Evolutionary conservation across 2,797 vertebrate genomes (phyloP).

Genomic region (Betta splendens): DNA sequence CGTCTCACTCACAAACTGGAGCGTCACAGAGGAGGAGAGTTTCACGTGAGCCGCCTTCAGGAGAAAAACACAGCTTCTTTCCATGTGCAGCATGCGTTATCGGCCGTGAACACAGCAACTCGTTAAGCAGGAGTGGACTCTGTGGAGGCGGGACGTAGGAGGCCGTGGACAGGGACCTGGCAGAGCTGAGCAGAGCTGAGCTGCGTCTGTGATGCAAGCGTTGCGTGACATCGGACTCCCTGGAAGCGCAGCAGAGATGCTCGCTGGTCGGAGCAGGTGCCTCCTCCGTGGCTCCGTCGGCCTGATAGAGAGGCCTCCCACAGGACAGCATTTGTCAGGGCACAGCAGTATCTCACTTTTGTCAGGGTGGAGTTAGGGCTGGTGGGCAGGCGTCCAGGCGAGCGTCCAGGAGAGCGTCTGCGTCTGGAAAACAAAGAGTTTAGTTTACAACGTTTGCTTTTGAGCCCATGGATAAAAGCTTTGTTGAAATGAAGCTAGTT

Average conservation of each 20-base stretch:
- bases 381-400: slow-evolving; percentile 31
- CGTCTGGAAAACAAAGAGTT: slow-evolving; percentile 34
- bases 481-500: no score
- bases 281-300: slow-evolving; percentile 41
- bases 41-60: slow-evolving; percentile 22
- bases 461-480: slow-evolving; percentile 4
- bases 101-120: slow-evolving; percentile 18
- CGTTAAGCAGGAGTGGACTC: slow-evolving; percentile 13
- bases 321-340: slow-evolving; percentile 52
- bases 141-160: background rate
- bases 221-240: slow-evolving; percentile 20
- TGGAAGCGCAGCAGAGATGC: slow-evolving; percentile 22
- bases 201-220: slow-evolving; percentile 9
- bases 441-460: no score
- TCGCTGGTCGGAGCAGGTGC: slow-evolving; percentile 46
- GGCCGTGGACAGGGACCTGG: slow-evolving; percentile 7
- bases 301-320: slow-evolving; percentile 46
- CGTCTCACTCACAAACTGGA: slow-evolving; percentile 43
- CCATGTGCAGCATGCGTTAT: slow-evolving; percentile 31
- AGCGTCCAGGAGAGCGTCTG: slow-evolving; percentile 22
- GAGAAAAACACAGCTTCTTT: slow-evolving; percentile 12
- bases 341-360: slow-evolving; percentile 43
- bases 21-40: slow-evolving; percentile 28
- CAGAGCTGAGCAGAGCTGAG: slow-evolving; percentile 2
- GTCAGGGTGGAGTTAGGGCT: slow-evolving; percentile 39